Conservation (phyloP, 2,888 invertebrate species). For the Biston betularia region DNA sequence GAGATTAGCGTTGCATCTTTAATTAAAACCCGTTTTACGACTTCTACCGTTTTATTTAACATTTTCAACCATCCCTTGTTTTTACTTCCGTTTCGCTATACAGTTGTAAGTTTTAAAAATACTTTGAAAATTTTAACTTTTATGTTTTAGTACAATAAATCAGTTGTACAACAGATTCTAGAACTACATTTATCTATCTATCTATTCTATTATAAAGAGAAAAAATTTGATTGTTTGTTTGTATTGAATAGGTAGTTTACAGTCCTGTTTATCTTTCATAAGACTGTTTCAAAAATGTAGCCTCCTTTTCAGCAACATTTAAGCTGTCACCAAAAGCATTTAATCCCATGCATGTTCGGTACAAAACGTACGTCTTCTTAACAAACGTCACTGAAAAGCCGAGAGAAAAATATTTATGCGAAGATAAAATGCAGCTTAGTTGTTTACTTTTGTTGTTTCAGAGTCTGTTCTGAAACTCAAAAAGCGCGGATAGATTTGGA, state of each 20-base stretch:
- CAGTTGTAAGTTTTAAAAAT: too few relatives aligned
- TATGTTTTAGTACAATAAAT: not conserved
- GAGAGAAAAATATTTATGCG: constrained; percentile 53
- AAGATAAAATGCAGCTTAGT: constrained; percentile 58
- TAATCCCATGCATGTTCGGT: constrained; percentile 29
- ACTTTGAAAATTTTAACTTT: too few relatives aligned
- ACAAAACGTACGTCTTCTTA: constrained; percentile 43
- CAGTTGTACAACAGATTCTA: too few relatives aligned
- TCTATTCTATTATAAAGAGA: too few relatives aligned
- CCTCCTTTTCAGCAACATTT: not conserved
- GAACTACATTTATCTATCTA: too few relatives aligned
- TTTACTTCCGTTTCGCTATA: constrained; percentile 30
- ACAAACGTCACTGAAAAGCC: constrained; percentile 35
- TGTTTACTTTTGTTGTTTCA: constrained; percentile 59
- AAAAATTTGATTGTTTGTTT: too few relatives aligned
- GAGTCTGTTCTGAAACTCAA: constrained; percentile 40
- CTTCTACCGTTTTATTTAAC: constrained; percentile 49
- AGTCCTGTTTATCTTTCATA: too few relatives aligned
- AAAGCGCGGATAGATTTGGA: constrained; percentile 34
- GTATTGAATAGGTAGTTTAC: too few relatives aligned
- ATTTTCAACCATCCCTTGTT: constrained; percentile 38
- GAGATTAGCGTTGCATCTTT: constrained; percentile 67
- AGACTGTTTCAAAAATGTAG: not conserved
- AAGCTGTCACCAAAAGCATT: constrained; percentile 19
- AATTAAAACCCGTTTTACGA: constrained; percentile 62